Evolutionary conservation across 1,140 invertebrate species (phyloP).

Genomic region (Potamilus streckersoni): DNA sequence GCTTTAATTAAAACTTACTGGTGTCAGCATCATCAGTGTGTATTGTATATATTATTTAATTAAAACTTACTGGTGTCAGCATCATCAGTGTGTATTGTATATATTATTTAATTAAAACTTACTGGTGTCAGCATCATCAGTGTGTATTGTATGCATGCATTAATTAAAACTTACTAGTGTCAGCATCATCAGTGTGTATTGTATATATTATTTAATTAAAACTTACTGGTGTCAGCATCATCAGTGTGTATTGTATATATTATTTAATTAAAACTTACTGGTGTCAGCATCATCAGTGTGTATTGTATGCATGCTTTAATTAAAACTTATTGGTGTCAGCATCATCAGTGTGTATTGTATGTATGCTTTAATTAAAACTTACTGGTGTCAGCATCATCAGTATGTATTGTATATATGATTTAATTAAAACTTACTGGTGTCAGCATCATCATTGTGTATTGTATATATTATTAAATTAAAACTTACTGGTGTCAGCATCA

Average conservation of each 20-base stretch:
- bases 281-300: conserved; percentile 80
- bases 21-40: too few relatives aligned
- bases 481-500: conserved; percentile 74
- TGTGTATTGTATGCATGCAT: too few relatives aligned
- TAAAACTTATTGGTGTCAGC: neutral
- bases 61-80: conserved; percentile 69
- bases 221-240: neutral
- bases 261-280: conserved; percentile 37
- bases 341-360: too few relatives aligned
- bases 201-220: too few relatives aligned
- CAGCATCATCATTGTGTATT: too few relatives aligned
- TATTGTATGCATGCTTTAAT: too few relatives aligned
- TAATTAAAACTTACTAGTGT: conserved; percentile 54
- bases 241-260: too few relatives aligned
- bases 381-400: conserved; percentile 77
- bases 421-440: neutral
- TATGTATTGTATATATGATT: conserved; percentile 53
- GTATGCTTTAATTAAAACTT: neutral
- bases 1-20: neutral
- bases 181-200: conserved; percentile 80
- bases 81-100: conserved; percentile 75
- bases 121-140: too few relatives aligned
- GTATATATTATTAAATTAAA: too few relatives aligned
- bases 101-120: neutral
- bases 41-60: too few relatives aligned